A percentile compares a stretch with the other conserved stretches of the same genome.
These are phyloP conservation scores for Syngnathus floridae DNA, from an alignment of 2,113 vertebrate species.

Conservation along the genomic window DNA sequence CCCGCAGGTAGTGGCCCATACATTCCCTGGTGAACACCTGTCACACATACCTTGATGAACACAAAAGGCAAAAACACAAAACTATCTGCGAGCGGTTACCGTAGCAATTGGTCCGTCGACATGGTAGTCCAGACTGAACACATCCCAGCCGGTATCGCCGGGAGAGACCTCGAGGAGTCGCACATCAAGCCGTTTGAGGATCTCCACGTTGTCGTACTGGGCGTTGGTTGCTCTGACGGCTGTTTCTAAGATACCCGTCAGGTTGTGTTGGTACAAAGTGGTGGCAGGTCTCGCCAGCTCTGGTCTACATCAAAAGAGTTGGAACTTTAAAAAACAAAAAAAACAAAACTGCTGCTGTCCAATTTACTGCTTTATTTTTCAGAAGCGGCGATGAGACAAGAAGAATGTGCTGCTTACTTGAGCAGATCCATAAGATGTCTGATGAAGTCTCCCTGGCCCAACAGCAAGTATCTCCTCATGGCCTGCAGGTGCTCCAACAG, in stretches of 20 bases:
- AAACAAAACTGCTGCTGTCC: too few species aligned
- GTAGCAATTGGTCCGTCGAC: constrained; percentile 97
- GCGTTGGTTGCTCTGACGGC: constrained; percentile 94
- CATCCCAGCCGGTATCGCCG: constrained; percentile 97
- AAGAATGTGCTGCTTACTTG: constrained; percentile 74
- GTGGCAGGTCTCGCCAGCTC: constrained; percentile 91
- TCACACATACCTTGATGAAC: background rate
- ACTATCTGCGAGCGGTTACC: constrained; percentile 52
- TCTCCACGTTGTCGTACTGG: constrained; percentile 94
- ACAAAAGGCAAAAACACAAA: background rate
- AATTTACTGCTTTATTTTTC: background rate
- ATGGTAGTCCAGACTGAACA: constrained; percentile 97
- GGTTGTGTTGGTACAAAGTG: constrained; percentile 95
- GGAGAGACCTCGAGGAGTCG: constrained; percentile 96
- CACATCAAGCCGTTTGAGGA: constrained; percentile 90
- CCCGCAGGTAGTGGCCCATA: constrained; percentile 93
- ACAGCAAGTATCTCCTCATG: constrained; percentile 91
- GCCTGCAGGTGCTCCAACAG: constrained; percentile 95
- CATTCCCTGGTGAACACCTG: constrained; percentile 98
- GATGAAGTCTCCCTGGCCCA: constrained; percentile 98
- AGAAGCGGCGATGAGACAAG: background rate
- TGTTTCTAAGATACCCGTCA: constrained; percentile 94
- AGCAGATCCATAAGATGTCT: constrained; percentile 96
- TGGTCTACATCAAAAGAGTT: constrained; percentile 66
- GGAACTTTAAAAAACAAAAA: background rate